These are phyloP conservation scores for Aphrophora alni DNA, from an alignment of 2,888 invertebrate species.

Conservation along the genomic window DNA sequence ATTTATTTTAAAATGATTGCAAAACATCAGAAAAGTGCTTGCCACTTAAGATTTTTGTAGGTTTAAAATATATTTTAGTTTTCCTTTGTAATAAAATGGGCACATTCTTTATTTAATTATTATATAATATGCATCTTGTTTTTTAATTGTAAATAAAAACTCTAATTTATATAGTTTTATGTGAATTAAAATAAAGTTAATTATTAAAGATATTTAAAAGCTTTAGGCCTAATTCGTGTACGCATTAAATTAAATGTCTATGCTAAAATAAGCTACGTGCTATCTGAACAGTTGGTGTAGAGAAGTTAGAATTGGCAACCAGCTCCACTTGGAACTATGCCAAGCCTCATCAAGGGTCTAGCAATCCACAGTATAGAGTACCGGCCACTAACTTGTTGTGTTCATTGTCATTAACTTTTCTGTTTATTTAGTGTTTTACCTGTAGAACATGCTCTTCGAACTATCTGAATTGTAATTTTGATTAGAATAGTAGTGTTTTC, in stretches of 20 bases:
- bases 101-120: too few relatives aligned
- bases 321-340: neutral
- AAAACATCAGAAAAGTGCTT: too few relatives aligned
- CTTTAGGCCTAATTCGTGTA: neutral
- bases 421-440: neutral
- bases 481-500: neutral
- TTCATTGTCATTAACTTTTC: neutral
- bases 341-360: neutral
- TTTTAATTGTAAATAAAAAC: too few relatives aligned
- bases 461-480: neutral
- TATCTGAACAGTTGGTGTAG: conserved; percentile 12
- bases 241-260: neutral
- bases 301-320: conserved; percentile 11
- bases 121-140: too few relatives aligned
- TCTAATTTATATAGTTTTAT: too few relatives aligned
- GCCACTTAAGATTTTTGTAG: too few relatives aligned
- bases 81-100: too few relatives aligned
- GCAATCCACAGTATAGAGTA: neutral
- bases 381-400: neutral
- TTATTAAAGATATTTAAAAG: neutral
- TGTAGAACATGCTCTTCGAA: neutral
- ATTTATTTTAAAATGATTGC: too few relatives aligned
- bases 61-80: too few relatives aligned
- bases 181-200: too few relatives aligned
- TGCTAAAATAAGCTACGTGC: neutral